Base-by-base conservation (phyloP, 2,888 invertebrate species). In the Thymelicus lineola region DNA sequence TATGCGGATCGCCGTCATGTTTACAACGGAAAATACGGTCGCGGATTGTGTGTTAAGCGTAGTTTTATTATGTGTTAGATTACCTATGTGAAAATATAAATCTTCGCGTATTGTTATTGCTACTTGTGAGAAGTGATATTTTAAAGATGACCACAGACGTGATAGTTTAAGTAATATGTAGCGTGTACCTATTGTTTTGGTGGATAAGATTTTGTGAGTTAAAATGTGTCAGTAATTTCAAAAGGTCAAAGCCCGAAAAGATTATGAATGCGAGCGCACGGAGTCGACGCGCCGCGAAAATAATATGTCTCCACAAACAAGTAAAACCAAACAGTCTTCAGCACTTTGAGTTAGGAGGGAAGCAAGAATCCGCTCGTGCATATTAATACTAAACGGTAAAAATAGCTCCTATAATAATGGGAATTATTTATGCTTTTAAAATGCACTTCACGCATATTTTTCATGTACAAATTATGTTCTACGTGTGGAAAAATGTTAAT, bases 241-340 rank as follows among this genome's bases (percentile, higher is more conserved):
- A 86, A 82, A 84, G 91, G 83, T 89, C 86, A 88, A 86, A 86
- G 86, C 83, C 84, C 87, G 84, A 66, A 71, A 72, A 74, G 77
- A 80, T 88, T 91, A 90, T 91, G 80, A 91, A 93, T 93, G 93
- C 93, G 85, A 84, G 87, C 83, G 86, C 93, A 93, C 93, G 93
- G 80, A 84, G 82, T 81, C 78, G 85, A 80, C 86, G 83, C 82
- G 84, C 79, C 83, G 76, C 74, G 85, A 87, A 91, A 89, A 88
- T 89, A 55, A 55, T 55, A 88, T 91, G 88, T 89, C 82, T 82
- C 82, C 76, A 78, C 90, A 90, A 90, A 91, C 88, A 88, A 80
- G 79, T 82, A 77, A 82, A 80, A 80, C 83, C 85, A 86, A 88
- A 89, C 89, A 81, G 82, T 86, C 86, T 86, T 64, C 83, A 83